Base-by-base conservation (phyloP, 2,888 invertebrate genomes). In the Agapetus fuscipes region DNA sequence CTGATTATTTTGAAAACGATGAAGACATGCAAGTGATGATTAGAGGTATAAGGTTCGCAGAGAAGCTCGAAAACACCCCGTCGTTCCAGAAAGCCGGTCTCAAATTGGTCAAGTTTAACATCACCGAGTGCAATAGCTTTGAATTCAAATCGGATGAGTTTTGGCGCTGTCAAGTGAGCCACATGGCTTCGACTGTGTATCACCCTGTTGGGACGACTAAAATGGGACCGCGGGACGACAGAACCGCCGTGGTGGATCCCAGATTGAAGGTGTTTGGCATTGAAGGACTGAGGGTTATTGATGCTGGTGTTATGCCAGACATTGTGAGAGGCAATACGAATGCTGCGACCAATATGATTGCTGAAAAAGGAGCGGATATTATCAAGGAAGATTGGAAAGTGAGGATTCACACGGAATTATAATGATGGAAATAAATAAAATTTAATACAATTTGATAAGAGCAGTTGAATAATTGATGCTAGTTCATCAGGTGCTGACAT, bases 171-270 rank as follows among this genome's bases (percentile, higher is more conserved):
- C 66, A 73, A 26, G 64, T 73, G 4, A 60, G 64, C 11, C 62
- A 72, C 44, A 63, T 74, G 56, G 65, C 64, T 5, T 60, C 66
- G 1, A 72, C 74, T 1, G 54, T 73, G 17, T 83, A 79, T 57
- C 83, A 85, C 54, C 77, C 80, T 1, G 74, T 75, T 1, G 79
- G 83, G 31, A 82, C 80, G 1, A 74, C 73, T 33, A 78, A 76
- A 57, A 84, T 84, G 80, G 83, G 80, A 1, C 57, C 61, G 1
- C 41, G 48, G 1, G 38, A 46, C 0, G 71, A 74, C 51, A 50
- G 53, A 0, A 49, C 50, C 0, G 60, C 72, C 1, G 77, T 78
- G 0, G 72, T 78, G 1, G 65, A 71, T 50, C 48, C 60, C 1
- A 51, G 65, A 10, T 57, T 74, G 39, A 54, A 64, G 6, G 72